Conservation (phyloP, 2,113 vertebrate genomes). For the Gasterosteus aculeatus region DNA sequence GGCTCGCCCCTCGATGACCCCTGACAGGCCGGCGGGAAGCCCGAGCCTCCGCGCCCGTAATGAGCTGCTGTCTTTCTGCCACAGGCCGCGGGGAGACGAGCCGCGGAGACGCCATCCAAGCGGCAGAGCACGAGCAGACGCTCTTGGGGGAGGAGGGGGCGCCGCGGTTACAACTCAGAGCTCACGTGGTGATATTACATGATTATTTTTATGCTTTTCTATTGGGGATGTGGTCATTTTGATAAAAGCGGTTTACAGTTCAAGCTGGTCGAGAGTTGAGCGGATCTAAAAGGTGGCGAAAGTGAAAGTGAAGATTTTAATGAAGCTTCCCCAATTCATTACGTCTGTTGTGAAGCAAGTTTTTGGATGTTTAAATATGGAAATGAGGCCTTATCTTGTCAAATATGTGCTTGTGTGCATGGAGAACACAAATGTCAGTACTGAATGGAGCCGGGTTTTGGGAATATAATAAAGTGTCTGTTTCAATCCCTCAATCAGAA, state of each 20-base stretch:
- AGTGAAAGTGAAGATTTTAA: background rate
- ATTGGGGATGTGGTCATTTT: background rate
- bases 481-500: background rate
- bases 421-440: background rate
- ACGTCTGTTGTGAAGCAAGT: background rate
- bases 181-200: background rate
- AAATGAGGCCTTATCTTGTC: background rate
- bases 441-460: background rate
- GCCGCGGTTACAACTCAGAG: background rate
- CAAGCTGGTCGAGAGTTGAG: no score
- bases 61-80: constrained; percentile 65
- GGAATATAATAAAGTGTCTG: background rate
- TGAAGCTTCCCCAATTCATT: background rate
- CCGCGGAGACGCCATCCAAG: constrained; percentile 65
- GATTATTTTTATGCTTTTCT: background rate
- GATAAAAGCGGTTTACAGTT: background rate
- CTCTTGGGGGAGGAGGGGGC: background rate
- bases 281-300: background rate
- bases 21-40: constrained; percentile 64
- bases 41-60: constrained; percentile 57
- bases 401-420: background rate
- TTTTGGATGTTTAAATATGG: background rate
- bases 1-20: constrained; percentile 66
- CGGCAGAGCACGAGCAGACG: constrained; percentile 39
- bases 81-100: constrained; percentile 61